Base-by-base conservation (phyloP, 1,140 invertebrate genomes). In the Leptoteleia sp. region DNA sequence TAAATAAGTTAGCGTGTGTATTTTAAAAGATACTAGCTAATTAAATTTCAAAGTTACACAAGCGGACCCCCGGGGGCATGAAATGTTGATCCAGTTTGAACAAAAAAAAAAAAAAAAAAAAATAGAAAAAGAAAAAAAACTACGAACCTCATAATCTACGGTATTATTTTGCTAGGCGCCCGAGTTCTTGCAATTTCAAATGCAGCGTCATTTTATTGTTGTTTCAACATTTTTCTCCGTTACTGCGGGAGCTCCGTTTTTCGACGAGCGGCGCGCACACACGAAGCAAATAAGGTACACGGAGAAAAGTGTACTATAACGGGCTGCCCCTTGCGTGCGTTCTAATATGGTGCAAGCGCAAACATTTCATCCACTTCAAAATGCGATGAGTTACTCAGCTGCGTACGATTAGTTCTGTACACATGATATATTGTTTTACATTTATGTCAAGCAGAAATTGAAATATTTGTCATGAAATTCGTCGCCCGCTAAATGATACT, bases 31-130 rank as follows among this genome's bases (percentile, higher is more conserved):
- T 50, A 57, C 59, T 59, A 50, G 42, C 52, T 65, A 73, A 73
- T 73, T 57, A 65, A 64, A 73, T 73, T 73, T 57, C 25, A 48
- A 52, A 73, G 59, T 65, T 65, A 59, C 59, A 73, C 70, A 73
- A 65, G 11, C 11, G 33, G 52, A 40, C 70, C 52, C n/a, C 52
- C 9, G 11, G 48, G 59, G 70, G 50, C 35, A 52, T 17, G 37
- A 47, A 73, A 48, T 40, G 59, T 73, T 73, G 35, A 61, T 40
- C 9, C 43, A 50, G 40, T 65, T 72, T 54, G 25, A 65, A n/a
- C n/a, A n/a, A n/a, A n/a, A n/a, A n/a, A n/a, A n/a, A n/a, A n/a
- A n/a, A n/a, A n/a, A n/a, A n/a, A n/a, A n/a, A n/a, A n/a, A n/a
- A n/a, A n/a, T n/a, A n/a, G n/a, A n/a, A n/a, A n/a, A n/a, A n/a